Evolutionary conservation across 92 coral and sea anemone species (phyloP).

Genomic region (Phymanthus crucifer): DNA sequence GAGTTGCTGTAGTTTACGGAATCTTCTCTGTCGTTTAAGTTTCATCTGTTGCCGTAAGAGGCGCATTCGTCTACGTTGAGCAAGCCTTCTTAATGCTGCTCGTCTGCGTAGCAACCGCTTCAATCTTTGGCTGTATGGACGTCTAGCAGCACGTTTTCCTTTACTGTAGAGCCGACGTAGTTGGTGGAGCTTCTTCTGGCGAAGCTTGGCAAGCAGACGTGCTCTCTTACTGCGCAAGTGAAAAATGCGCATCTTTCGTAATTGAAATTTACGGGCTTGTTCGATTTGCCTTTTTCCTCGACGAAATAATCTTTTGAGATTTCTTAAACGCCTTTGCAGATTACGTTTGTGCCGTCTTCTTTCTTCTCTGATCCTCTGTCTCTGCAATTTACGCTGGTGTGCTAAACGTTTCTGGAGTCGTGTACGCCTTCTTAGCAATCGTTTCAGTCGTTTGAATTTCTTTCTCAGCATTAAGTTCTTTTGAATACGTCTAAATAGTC

Average conservation of each 20-base stretch:
- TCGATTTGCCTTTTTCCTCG: not conserved
- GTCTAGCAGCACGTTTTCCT: slow-evolving; percentile 3
- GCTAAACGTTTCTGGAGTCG: slow-evolving; percentile 10
- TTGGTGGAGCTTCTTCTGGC: not conserved
- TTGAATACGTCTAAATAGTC: slow-evolving; percentile 31
- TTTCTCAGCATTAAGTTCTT: slow-evolving; percentile 18
- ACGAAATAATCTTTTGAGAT: not conserved
- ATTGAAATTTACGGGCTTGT: slow-evolving; percentile 10
- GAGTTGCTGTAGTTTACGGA: slow-evolving; percentile 10
- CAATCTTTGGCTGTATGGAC: not conserved
- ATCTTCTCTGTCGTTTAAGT: slow-evolving; percentile 1
- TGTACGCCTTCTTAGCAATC: not conserved
- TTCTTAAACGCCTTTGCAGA: not conserved
- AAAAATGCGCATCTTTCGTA: slow-evolving; percentile 6
- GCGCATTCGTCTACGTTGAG: slow-evolving; percentile 9
- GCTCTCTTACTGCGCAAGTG: slow-evolving; percentile 8
- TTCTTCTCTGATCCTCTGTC: slow-evolving; percentile 8
- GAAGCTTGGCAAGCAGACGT: not conserved
- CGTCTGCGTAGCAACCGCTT: slow-evolving; percentile 4
- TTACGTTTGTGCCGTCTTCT: not conserved
- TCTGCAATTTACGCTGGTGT: not conserved
- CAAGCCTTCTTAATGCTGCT: slow-evolving; percentile 7
- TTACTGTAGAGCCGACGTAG: not conserved
- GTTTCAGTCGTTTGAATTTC: slow-evolving; percentile 22
- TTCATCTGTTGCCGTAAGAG: not conserved